Conservation (phyloP, 2,797 vertebrate species). For the Pantherophis alleghaniensis region DNA sequence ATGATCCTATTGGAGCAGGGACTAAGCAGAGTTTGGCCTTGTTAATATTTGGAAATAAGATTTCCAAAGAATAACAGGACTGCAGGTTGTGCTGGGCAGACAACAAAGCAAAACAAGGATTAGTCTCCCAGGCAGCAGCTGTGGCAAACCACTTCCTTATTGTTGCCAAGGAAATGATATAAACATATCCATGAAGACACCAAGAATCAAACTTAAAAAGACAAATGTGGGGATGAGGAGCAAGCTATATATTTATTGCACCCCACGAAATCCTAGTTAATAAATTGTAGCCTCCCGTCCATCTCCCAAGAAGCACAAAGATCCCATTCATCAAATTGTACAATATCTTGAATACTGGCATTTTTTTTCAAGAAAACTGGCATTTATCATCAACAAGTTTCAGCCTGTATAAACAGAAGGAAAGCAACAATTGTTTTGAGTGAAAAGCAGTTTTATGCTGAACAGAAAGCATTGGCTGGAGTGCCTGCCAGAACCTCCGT, state of each 20-base stretch:
- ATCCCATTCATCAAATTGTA: background rate
- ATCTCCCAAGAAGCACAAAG: background rate
- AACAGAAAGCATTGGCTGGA: background rate
- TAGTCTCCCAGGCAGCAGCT: background rate
- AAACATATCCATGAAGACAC: background rate
- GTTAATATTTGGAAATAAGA: background rate
- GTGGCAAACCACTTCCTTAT: background rate
- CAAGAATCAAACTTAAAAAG: background rate
- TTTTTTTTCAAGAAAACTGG: background rate
- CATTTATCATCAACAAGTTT: background rate
- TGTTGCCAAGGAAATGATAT: background rate
- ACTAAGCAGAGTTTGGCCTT: background rate
- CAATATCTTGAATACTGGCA: background rate
- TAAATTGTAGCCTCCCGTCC: background rate
- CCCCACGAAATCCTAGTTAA: background rate
- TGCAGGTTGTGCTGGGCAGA: background rate
- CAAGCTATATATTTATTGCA: background rate
- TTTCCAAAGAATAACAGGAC: background rate
- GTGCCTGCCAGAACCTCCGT: background rate
- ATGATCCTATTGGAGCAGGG: background rate
- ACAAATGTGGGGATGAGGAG: background rate
- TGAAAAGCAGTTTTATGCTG: constrained; percentile 2
- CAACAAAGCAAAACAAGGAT: background rate
- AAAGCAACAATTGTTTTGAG: background rate
- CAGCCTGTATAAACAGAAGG: background rate